phyloP scores from a whole-genome alignment of 2,888 invertebrate species.

The Hololepta plana region DNA sequence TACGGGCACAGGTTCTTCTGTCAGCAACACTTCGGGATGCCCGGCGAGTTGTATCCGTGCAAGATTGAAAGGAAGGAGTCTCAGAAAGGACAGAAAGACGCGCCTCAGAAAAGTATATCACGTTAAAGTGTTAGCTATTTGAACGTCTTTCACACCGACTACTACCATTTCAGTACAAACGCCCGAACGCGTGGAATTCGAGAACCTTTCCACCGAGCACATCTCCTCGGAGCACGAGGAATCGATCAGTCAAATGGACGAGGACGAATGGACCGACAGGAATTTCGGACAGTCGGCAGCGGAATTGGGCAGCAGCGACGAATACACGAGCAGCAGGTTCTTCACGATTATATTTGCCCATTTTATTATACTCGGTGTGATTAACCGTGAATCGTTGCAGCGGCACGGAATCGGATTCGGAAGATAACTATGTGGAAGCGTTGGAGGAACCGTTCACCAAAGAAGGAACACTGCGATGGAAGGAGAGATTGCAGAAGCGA shows the following conservation, averaged over 20 bases:
- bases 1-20: slow-evolving; percentile 58
- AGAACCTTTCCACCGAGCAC: slow-evolving; percentile 41
- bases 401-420: slow-evolving; percentile 43
- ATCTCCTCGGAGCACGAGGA: slow-evolving; percentile 43
- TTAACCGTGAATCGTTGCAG: slow-evolving; percentile 17
- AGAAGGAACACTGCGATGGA: slow-evolving; percentile 48
- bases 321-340: slow-evolving; percentile 18
- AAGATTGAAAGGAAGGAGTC: slow-evolving; percentile 19
- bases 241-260: slow-evolving; percentile 65
- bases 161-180: slow-evolving; percentile 37
- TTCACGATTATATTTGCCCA: neutral
- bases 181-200: slow-evolving; percentile 65
- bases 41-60: slow-evolving; percentile 28
- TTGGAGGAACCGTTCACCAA: slow-evolving; percentile 43
- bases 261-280: slow-evolving; percentile 89
- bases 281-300: slow-evolving; percentile 73
- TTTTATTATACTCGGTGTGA: neutral
- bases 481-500: slow-evolving; percentile 46
- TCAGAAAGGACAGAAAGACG: slow-evolving; percentile 12
- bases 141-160: slow-evolving; percentile 1
- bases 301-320: slow-evolving; percentile 32
- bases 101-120: slow-evolving; percentile 16
- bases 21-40: slow-evolving; percentile 50
- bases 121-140: slow-evolving; percentile 4
- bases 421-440: slow-evolving; percentile 49